Evolutionary conservation across 2,113 vertebrate genomes (phyloP).

Genomic region (Choloepus hoffmanni): DNA sequence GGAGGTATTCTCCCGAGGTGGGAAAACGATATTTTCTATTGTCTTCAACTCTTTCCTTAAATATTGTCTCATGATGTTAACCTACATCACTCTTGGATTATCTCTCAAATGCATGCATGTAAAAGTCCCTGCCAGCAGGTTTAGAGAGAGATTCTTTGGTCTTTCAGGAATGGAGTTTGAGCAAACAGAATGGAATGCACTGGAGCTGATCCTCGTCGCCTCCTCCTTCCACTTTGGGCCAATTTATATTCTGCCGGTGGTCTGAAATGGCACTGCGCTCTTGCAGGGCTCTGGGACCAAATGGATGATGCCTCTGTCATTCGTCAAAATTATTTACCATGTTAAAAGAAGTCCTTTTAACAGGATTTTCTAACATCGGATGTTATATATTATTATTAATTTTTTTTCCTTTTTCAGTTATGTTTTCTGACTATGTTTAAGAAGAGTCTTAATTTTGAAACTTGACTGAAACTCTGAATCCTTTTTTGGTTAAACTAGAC

Average conservation of each 20-base stretch:
- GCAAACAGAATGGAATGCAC: neutral
- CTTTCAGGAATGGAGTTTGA: neutral
- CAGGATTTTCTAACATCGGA: neutral
- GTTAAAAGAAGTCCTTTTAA: neutral
- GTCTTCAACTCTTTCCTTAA: neutral
- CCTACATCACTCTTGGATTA: neutral
- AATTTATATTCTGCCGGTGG: neutral
- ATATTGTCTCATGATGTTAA: neutral
- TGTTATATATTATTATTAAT: neutral
- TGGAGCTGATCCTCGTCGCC: neutral
- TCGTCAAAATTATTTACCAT: neutral
- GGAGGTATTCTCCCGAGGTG: neutral
- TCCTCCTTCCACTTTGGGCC: neutral
- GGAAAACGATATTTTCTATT: neutral
- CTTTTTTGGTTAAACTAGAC: neutral
- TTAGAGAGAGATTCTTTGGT: neutral
- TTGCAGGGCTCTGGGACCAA: neutral
- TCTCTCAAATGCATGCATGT: neutral
- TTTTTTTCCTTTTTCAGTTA: neutral
- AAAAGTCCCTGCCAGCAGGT: neutral
- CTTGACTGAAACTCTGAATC: neutral
- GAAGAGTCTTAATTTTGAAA: slow-evolving; percentile 12
- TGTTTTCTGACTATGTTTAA: neutral
- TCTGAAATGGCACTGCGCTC: neutral
- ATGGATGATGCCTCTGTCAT: neutral